phyloP scores from a whole-genome alignment of 2,888 invertebrate species.

The Ennomos erosarius region DNA sequence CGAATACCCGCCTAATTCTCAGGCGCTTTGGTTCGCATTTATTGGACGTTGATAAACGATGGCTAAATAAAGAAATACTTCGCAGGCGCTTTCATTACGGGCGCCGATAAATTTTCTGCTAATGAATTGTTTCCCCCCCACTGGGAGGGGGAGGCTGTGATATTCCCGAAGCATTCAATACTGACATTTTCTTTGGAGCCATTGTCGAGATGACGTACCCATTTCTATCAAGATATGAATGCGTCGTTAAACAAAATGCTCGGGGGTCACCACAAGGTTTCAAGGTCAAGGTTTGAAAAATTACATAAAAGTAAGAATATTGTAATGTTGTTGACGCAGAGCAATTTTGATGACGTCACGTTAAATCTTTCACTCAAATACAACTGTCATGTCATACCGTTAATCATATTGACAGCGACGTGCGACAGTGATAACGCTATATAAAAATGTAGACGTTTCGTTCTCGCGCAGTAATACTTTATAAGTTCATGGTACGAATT shows the following conservation, averaged over 20 bases:
- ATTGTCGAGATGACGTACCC: slow-evolving; percentile 7
- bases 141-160: slow-evolving; percentile 1
- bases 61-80: slow-evolving; percentile 52
- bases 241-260: neutral
- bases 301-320: no score
- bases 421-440: no score
- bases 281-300: no score
- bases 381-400: no score
- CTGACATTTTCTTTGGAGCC: slow-evolving; percentile 23
- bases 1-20: slow-evolving; percentile 36
- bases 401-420: no score
- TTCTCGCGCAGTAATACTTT: no score
- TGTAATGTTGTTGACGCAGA: no score
- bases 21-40: slow-evolving; percentile 25
- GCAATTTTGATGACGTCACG: no score
- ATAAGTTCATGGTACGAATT: no score
- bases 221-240: slow-evolving; percentile 4
- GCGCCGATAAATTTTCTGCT: slow-evolving; percentile 44
- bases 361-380: no score
- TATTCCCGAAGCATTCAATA: slow-evolving; percentile 26
- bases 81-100: slow-evolving; percentile 39
- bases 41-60: slow-evolving; percentile 53
- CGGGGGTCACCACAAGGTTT: no score
- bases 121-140: slow-evolving; percentile 32
- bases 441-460: no score